phyloP scores from a whole-genome alignment of 1,140 invertebrate species.

The Belonocnema kinseyi region DNA sequence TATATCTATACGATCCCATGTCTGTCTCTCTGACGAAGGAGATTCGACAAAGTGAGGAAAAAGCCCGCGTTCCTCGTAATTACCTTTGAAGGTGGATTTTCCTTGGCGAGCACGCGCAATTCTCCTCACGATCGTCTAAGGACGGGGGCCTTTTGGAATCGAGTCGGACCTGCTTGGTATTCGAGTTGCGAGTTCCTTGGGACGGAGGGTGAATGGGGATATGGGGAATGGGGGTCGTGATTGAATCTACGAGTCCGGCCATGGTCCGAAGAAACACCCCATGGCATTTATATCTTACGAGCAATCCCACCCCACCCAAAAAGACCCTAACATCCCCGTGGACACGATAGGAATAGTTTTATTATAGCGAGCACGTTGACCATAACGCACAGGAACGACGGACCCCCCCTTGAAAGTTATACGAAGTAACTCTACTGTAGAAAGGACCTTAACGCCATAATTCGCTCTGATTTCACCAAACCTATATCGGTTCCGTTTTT shows the following conservation, averaged over 20 bases:
- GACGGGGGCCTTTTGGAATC: slow-evolving; percentile 52
- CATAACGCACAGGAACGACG: slow-evolving; percentile 48
- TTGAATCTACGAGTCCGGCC: slow-evolving; percentile 62
- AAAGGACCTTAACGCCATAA: slow-evolving; percentile 20
- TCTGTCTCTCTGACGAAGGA: not conserved
- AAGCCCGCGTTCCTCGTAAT: slow-evolving; percentile 6
- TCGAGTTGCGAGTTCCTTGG: slow-evolving; percentile 58
- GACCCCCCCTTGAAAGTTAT: slow-evolving; percentile 29
- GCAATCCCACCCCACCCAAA: slow-evolving; percentile 36
- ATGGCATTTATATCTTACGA: slow-evolving; percentile 64
- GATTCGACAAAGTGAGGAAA: not conserved
- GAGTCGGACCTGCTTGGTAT: slow-evolving; percentile 62
- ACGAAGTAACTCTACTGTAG: not conserved
- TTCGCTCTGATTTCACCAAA: slow-evolving; percentile 10
- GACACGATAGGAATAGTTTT: slow-evolving; percentile 64
- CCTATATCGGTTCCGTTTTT: not conserved
- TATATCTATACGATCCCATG: not conserved
- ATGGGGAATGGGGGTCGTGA: slow-evolving; percentile 57
- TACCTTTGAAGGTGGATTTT: slow-evolving; percentile 42
- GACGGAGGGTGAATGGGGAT: slow-evolving; percentile 53
- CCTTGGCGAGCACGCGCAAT: slow-evolving; percentile 34
- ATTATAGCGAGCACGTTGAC: slow-evolving; percentile 61
- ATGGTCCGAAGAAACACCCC: slow-evolving; percentile 61
- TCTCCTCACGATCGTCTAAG: slow-evolving; percentile 62
- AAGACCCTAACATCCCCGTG: slow-evolving; percentile 39